Base-by-base conservation (phyloP, 2,113 vertebrate genomes). In the Thryonomys swinderianus region DNA sequence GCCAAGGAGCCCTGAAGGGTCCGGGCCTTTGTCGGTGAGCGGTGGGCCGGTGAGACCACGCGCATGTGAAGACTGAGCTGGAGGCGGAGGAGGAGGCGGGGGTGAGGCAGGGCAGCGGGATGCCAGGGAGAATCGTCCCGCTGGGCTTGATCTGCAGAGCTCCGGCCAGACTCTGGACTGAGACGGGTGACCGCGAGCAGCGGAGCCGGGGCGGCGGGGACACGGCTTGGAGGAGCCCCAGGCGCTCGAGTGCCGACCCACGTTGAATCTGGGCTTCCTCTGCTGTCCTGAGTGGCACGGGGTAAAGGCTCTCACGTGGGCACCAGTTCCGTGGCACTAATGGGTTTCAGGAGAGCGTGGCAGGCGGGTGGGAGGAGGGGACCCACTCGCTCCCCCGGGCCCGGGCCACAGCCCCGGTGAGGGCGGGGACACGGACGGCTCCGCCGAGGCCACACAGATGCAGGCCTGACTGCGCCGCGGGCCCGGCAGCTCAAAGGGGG, bases 391-490 rank as follows among this genome's bases (percentile, higher is more conserved):
- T n/a, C n/a, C n/a, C n/a, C n/a, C n/a, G n/a, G n/a, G n/a, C 45
- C 51, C 48, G 48, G 94, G 95, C 96, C 92, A 95, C 84, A 84
- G 76, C 85, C 95, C n/a, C 1, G 67, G 86, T 12, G 27, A 81
- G 48, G 16, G 40, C 61, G n/a, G 76, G 3, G 74, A 42, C 67
- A 34, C 76, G 61, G 84, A 42, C 66, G 40, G 14, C 85, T 14
- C 27, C 42, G 3, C 73, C 1, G 37, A 67, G 97, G 96, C 96
- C 95, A 97, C 97, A 96, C 97, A 95, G 16, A n/a, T n/a, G n/a
- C n/a, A 89, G 1, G 30, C 93, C 93, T 86, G 91, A 88, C 93
- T 96, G 94, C 94, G 92, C 88, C 23, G 1, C 57, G 90, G 81
- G 83, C 80, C 94, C 1, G 0, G 51, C 67, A 83, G 42, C 81